Base-by-base conservation (phyloP, 2,797 vertebrate genomes). In the Limosa lapponica region DNA sequence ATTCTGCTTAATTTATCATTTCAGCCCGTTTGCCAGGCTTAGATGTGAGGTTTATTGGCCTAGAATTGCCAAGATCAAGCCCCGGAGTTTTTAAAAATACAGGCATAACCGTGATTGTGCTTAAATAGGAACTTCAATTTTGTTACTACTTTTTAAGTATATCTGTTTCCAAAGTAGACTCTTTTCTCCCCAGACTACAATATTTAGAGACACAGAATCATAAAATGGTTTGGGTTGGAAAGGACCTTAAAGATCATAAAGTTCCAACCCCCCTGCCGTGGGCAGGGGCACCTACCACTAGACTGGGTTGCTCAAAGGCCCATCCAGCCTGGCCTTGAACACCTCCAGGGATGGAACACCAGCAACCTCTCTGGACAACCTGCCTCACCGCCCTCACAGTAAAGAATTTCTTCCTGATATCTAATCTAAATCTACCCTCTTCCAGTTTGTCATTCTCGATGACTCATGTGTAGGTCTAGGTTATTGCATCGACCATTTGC, bases 1-100 rank as follows among this genome's bases (percentile, higher is more conserved):
- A 78, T 95, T 96, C 82, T 90, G 61, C 82, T 88, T 93, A 88
- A 91, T 95, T 94, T 96, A 88, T 88, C 72, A 78, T 65, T 96
- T 94, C 88, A 81, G 22, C 41, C 41, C 19, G 49, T 88, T 95
- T 95, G 57, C 72, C 80, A 93, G 67, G n/a, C 87, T 91, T 88
- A 65, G 41, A 88, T 65, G 6, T 75, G 65, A 65, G 65, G 36
- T 88, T 94, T 90, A 91, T 86, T 92, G 70, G 55, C 46, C 73
- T 73, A 73, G 74, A 94, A 92, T 78, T 83, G 75, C 44, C 61
- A 91, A 78, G 61, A 54, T 65, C 90, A 90, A 88, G 69, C 49
- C 85, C 90, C 74, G 49, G 46, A 90, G 22, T 78, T 95, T 86
- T 93, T 46, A 28, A 39, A 94, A 94, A 89, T 67, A 87, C 39